These are phyloP conservation scores for Clusia tigrina DNA, from an alignment of 2,888 invertebrate species.

Conservation along the genomic window DNA sequence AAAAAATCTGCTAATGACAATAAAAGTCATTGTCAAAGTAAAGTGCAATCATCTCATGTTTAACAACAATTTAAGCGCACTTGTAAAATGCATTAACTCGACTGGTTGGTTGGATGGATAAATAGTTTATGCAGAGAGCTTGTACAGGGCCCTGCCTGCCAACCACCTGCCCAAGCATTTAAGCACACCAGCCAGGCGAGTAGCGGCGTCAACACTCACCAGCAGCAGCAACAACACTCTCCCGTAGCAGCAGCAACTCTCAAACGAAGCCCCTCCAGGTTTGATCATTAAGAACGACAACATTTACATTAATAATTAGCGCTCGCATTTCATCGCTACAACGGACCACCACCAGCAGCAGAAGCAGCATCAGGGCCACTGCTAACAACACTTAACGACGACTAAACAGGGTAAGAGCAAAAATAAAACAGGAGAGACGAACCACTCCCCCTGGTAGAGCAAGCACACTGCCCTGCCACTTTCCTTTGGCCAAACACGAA, in stretches of 20 bases:
- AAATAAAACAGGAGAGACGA: not conserved
- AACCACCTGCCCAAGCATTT: not conserved
- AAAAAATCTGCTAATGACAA: conserved; percentile 4
- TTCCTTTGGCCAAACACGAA: conserved; percentile 33
- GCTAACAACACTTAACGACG: conserved; percentile 11
- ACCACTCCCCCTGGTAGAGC: not conserved
- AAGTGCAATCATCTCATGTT: conserved; percentile 37
- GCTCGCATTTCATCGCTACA: conserved; percentile 16
- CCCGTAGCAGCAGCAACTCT: not conserved
- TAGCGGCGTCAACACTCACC: not conserved
- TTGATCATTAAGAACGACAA: conserved; percentile 47
- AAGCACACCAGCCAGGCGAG: not conserved
- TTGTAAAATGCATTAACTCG: conserved; percentile 4
- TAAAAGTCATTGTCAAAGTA: not conserved
- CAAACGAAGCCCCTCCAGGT: not conserved
- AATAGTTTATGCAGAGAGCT: not conserved
- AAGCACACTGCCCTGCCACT: not conserved
- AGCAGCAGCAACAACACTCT: not conserved
- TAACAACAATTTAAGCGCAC: conserved; percentile 39
- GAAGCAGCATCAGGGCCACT: too few species aligned
- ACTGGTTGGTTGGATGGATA: not conserved
- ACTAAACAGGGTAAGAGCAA: not conserved
- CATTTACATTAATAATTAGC: conserved; percentile 59
- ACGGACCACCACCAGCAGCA: too few species aligned
- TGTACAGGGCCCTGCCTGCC: not conserved